A percentile compares a stretch with the other conserved stretches of the same genome.
Evolutionary conservation across 2,113 vertebrate genomes (phyloP).

Genomic region (Jaculus jaculus): DNA sequence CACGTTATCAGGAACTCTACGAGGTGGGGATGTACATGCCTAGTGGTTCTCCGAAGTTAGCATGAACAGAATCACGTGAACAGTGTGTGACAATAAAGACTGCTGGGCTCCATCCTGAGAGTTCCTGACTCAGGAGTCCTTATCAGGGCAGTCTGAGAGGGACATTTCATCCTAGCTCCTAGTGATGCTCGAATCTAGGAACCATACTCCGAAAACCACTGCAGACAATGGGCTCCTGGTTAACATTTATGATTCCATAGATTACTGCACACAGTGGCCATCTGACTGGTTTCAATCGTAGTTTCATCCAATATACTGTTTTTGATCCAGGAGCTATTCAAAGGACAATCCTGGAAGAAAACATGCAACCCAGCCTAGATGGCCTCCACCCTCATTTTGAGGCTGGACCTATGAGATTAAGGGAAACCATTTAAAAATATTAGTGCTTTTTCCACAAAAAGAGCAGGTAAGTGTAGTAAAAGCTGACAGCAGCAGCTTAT

Average conservation of each 20-base stretch:
- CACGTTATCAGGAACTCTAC: background rate
- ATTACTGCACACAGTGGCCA: background rate
- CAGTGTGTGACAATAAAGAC: background rate
- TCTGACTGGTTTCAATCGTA: background rate
- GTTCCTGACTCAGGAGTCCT: background rate
- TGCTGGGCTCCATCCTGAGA: background rate
- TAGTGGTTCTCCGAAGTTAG: background rate
- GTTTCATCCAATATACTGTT: background rate
- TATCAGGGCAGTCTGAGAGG: background rate
- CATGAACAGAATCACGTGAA: background rate
- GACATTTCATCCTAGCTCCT: background rate
- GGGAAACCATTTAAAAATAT: background rate
- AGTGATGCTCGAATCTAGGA: background rate
- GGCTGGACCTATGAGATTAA: background rate
- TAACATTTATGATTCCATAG: constrained; percentile 11
- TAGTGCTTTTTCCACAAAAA: background rate
- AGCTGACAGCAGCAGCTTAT: background rate
- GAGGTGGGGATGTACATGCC: accelerated
- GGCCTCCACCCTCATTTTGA: background rate
- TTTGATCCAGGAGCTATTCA: background rate
- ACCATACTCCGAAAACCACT: background rate
- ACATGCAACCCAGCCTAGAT: background rate
- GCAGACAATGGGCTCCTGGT: background rate
- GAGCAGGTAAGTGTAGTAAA: background rate
- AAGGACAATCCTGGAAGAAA: background rate